Percentiles rank a stretch among this genome's conserved stretches.
phyloP scores from a whole-genome alignment of 2,797 vertebrate genomes.

The Schizothorax lantsangensis region DNA sequence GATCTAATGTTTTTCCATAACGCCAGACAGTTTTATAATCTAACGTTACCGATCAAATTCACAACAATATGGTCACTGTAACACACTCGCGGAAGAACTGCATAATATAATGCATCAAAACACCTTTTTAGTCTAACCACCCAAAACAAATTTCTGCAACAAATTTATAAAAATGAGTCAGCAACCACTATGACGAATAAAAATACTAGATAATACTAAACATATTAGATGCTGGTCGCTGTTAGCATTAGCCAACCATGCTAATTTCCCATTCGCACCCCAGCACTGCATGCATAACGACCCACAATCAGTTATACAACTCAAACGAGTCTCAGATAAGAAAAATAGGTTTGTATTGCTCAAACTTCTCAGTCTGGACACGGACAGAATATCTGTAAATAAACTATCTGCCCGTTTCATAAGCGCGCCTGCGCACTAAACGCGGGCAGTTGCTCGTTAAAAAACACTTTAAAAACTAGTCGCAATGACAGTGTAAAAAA shows the following conservation, averaged over 20 bases:
- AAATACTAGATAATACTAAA: neutral
- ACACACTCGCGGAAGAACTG: neutral
- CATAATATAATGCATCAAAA: neutral
- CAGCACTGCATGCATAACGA: neutral
- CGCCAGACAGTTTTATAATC: neutral
- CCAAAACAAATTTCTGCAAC: neutral
- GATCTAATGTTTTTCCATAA: neutral
- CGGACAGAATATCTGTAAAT: neutral
- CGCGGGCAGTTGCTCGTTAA: constrained; percentile 7
- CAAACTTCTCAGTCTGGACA: neutral
- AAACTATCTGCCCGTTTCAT: neutral
- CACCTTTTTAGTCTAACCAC: neutral
- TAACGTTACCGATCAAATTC: neutral
- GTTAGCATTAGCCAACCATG: constrained; percentile 5
- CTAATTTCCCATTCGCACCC: neutral
- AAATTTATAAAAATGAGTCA: neutral
- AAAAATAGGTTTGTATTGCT: neutral
- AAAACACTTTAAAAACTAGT: constrained; percentile 1
- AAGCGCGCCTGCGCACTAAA: constrained; percentile 25
- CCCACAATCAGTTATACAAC: neutral
- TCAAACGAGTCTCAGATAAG: neutral
- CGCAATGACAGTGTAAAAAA: neutral
- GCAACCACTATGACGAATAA: no score
- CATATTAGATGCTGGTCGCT: neutral
- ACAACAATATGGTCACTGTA: neutral